Base-by-base conservation (phyloP, 2,888 invertebrate genomes). In the Clostera curtula region DNA sequence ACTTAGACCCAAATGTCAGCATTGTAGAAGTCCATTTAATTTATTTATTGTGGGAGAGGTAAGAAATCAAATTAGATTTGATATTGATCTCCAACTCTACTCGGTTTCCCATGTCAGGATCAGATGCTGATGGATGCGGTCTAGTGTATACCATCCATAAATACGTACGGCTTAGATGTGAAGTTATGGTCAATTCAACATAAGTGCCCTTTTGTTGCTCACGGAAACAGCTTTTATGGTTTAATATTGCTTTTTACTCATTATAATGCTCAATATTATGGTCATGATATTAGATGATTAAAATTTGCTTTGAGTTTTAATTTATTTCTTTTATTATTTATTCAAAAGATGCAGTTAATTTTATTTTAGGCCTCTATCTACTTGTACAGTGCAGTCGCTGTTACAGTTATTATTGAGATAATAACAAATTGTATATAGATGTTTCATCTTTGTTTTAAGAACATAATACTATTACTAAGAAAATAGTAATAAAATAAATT, bases 221-320 rank as follows among this genome's bases (percentile, higher is more conserved):
- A 72, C 42, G 48, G 49, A 36, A 53, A 56, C 55, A 56, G 46
- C 59, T 56, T 68, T 51, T 52, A 49, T 52, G 44, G 56, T 67
- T 62, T 56, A 52, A 51, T 49, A 54, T 59, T 49, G 59, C 56
- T 64, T 68, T 59, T 79, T 79, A 82, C 80, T 82, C 79, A 79
- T 73, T 66, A 56, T 60, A 80, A 82, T 83, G 82, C 82, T 83
- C 82, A 83, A 79, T 71, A 61, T 67, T 71, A 60, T 68, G 64
- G 62, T 74, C 74, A 72, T 77, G 76, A 77, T 77, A 77, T 77
- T 80, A 77, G 72, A 67, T 63, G 49, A 67, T 74, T 64, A 59
- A 61, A 50, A 40, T 57, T 67, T 43, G 44, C 54, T 61, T 64
- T 56, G 53, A 56, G 48, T 65, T 70, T 58, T 71, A 61, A 70